phyloP scores from a whole-genome alignment of 2,888 invertebrate genomes.

The Hecatera dysodea region DNA sequence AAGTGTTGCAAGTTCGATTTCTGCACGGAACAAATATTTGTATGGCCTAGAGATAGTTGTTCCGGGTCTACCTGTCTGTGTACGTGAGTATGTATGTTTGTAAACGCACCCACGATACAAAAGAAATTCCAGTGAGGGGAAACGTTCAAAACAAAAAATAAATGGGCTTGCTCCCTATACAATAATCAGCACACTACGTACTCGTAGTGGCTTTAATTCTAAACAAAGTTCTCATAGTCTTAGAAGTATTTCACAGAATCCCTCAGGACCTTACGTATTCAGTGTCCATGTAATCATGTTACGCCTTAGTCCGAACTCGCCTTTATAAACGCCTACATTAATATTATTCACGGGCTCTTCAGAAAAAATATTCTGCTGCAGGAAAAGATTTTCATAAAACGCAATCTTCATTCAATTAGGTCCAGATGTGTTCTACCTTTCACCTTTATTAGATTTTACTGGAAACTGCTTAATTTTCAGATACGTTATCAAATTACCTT shows the following conservation, averaged over 20 bases:
- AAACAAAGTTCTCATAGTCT: background rate
- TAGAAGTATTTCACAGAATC: background rate
- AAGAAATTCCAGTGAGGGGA: too few species aligned
- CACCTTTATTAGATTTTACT: background rate
- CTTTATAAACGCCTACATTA: conserved; percentile 17
- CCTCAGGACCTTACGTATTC: background rate
- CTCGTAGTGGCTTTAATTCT: background rate
- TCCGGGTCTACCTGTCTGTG: too few species aligned
- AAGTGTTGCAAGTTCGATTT: too few species aligned
- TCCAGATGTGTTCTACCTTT: background rate
- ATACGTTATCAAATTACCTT: background rate
- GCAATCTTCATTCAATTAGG: conserved; percentile 9
- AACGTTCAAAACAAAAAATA: too few species aligned
- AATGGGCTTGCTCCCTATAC: background rate
- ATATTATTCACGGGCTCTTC: background rate
- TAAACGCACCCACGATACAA: too few species aligned
- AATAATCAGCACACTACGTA: background rate
- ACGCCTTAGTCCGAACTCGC: background rate
- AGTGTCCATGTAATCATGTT: too few species aligned
- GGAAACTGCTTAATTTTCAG: background rate
- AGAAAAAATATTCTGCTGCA: conserved; percentile 7
- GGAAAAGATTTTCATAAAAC: conserved; percentile 24
- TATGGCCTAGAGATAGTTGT: too few species aligned
- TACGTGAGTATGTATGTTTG: too few species aligned
- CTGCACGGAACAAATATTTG: too few species aligned